These are phyloP conservation scores for Papilio glaucus DNA, from an alignment of 1,140 invertebrate genomes.

Conservation along the genomic window DNA sequence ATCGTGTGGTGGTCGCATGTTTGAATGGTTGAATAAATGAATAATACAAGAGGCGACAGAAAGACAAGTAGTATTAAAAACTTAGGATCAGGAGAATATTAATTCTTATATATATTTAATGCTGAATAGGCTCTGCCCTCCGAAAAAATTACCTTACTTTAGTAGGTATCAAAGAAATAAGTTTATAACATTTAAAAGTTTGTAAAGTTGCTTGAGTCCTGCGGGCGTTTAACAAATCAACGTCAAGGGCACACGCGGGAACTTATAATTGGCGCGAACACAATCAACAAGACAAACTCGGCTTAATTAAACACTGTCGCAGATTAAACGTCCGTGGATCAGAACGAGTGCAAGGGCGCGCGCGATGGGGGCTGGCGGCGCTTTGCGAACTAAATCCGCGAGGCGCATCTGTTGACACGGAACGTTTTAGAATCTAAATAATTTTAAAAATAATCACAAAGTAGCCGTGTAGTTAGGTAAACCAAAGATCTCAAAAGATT, in stretches of 20 bases:
- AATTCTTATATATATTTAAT: no score
- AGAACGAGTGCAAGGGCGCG: constrained; percentile 43
- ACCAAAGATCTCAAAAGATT: background rate
- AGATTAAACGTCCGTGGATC: constrained; percentile 64
- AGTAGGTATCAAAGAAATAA: no score
- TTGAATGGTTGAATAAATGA: no score
- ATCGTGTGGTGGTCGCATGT: no score
- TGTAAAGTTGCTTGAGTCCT: background rate
- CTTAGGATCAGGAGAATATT: no score
- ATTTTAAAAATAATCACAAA: background rate
- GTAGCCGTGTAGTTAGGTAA: background rate
- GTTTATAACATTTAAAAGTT: constrained; percentile 12
- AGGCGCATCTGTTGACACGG: constrained; percentile 20
- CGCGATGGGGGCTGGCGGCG: background rate
- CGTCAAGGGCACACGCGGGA: constrained; percentile 63
- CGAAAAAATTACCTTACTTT: no score
- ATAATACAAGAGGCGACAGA: no score
- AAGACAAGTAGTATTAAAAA: no score
- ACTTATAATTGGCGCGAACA: constrained; percentile 72
- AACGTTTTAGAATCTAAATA: background rate
- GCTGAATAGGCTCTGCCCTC: no score
- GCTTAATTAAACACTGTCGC: constrained; percentile 76
- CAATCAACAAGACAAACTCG: constrained; percentile 74
- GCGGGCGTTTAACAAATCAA: constrained; percentile 62
- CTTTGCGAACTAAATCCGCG: constrained; percentile 6